Evolutionary conservation across 2,797 vertebrate genomes (phyloP), one percentile per base, ranked within the genome.

Genomic region (Lepus townsendii): DNA sequence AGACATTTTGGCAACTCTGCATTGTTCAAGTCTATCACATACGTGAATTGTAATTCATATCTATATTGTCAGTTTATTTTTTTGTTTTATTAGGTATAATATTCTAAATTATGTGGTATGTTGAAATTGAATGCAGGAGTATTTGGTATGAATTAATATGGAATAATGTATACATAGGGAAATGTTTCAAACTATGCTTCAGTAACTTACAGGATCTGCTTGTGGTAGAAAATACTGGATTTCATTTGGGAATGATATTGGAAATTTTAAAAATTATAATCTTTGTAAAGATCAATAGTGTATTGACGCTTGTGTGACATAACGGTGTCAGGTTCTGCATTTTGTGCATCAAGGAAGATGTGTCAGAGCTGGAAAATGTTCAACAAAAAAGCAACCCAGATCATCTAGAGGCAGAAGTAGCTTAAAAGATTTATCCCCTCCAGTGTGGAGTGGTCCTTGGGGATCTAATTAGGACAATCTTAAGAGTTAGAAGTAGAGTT

Each of bases 231-330:
- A 82, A 78, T 14, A 26, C 71, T 93, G 10, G 57, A 54, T 38
- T 94, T 85, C 62, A 93, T 38, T 5, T 91, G 71, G 24, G n/a
- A 88, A 52, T 62, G 16, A n/a, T 85, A 72, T 1, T 95, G 54
- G 62, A 75, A 57, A 93, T 93, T 91, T 57, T 27, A 94, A 92
- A 89, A 84, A 47, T 78, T 93, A 63, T 4, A 38, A 17, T 78
- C 62, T 86, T 89, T 52, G 13, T 83, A 26, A 12, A 93, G 69
- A 93, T 78, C 65, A 73, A 1, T 72, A 47, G 14, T 60, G 63
- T 90, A 66, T 79, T 79, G 92, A 60, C 4, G 78, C 13, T 3
- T 86, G 26, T 26, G 38, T 82, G 30, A 69, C 42, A 26, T 7
- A 88, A 71, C 42, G 88, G 20, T 66, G 54, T 85, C 62, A 92